Evolutionary conservation across 1,140 invertebrate species (phyloP).

Genomic region (Heliconius eleuchia): DNA sequence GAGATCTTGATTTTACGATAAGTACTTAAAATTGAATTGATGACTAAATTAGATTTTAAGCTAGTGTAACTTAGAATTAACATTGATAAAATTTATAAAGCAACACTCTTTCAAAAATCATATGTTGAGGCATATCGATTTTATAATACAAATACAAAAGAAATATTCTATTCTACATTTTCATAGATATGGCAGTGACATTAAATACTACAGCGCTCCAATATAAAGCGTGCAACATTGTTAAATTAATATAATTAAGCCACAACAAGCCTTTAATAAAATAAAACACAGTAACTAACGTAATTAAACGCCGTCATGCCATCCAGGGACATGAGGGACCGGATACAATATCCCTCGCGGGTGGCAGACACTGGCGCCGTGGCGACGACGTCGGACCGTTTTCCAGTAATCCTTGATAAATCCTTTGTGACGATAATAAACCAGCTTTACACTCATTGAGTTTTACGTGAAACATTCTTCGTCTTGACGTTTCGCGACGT

Average conservation of each 20-base stretch:
- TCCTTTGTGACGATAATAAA: neutral
- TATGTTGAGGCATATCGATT: no score
- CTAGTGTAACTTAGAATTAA: no score
- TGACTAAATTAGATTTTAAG: no score
- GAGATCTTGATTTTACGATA: no score
- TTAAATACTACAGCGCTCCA: neutral
- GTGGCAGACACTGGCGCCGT: neutral
- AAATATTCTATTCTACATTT: no score
- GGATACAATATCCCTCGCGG: neutral
- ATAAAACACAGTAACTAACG: neutral
- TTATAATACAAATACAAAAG: no score
- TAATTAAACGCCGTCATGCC: neutral
- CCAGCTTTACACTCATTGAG: neutral
- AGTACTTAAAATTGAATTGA: no score
- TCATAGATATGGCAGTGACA: no score
- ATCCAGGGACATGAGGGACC: neutral
- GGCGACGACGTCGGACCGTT: neutral
- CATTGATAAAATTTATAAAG: no score
- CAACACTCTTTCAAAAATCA: no score
- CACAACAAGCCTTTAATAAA: neutral
- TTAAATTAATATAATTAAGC: neutral
- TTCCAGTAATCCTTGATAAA: conserved; percentile 1
- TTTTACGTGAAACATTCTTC: neutral
- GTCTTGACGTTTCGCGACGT: neutral
- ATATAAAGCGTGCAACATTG: neutral